Evolutionary conservation across 2,888 invertebrate genomes (phyloP), one percentile per base, ranked within the genome.

Genomic region (Phragmatobia fuliginosa): DNA sequence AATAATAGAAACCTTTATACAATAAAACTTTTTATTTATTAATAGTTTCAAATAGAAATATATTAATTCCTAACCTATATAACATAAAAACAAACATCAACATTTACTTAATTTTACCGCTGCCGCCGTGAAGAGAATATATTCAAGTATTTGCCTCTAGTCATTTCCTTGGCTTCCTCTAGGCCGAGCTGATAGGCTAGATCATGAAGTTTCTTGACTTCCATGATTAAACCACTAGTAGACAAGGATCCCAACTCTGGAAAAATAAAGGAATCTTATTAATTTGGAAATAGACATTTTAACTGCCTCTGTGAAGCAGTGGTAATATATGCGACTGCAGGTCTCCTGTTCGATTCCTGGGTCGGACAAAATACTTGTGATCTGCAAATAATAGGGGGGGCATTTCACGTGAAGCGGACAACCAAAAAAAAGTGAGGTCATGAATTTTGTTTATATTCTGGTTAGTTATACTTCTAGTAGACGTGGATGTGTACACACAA

Each of bases 151-250:
- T 99, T 99, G 58, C 99, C 99, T 82, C 99, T 95, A 0, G 99
- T 99, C 97, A 99, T 98, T 95, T 99, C 99, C 90, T 98, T 98
- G 0, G 99, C 97, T 94, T 99, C 99, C 88, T 99, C 99, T 25
- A 98, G 95, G 5, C 99, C 99, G 41, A 99, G 94, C 86, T 98
- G 98, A 91, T 99, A 99, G 0, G 99, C 99, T 73, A 98, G 96
- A 87, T 99, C 99, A 88, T 99, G 99, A 25, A 99, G 95, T 86
- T 98, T 98, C 90, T 98, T 98, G 0, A 99, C 98, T 96, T 99
- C 99, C 84, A 98, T 97, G 82, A 99, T 97, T 38, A 99, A 94
- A 76, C 97, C 97, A 74, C 98, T 97, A 67, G 98, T 97, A 14
- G 98, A 96, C 66, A 99, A 88, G 16, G 96, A 92, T 32, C 97